A percentile compares a stretch with the other conserved stretches of the same genome.
Evolutionary conservation across 2,888 invertebrate species (phyloP).

Genomic region (Erebia palarica): DNA sequence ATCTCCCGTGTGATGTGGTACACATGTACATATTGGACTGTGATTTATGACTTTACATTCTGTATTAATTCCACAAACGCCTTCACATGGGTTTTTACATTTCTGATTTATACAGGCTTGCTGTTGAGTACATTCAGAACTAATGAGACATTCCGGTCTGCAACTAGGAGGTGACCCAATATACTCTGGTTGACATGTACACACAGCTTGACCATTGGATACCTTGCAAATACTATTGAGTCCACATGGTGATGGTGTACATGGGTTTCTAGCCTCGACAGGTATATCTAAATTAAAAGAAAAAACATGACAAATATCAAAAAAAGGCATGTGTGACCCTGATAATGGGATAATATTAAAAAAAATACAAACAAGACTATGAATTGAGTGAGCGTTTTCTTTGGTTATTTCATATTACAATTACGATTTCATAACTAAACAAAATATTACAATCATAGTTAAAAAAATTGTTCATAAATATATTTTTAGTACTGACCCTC

Average conservation of each 20-base stretch:
- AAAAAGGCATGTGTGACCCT: constrained; percentile 12
- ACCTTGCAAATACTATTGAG: constrained; percentile 88
- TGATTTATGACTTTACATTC: constrained; percentile 88
- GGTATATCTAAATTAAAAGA: constrained; percentile 52
- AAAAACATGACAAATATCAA: background rate
- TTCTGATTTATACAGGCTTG: constrained; percentile 86
- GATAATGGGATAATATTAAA: constrained; percentile 33
- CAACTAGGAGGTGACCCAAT: constrained; percentile 86
- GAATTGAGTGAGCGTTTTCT: background rate
- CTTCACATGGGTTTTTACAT: constrained; percentile 86
- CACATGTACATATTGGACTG: constrained; percentile 87
- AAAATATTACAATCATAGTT: background rate
- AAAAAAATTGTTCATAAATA: background rate
- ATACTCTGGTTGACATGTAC: constrained; percentile 86
- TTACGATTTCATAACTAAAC: too few relatives aligned
- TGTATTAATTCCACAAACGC: constrained; percentile 85
- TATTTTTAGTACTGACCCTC: constrained; percentile 53
- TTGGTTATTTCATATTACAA: too few relatives aligned
- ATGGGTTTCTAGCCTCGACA: constrained; percentile 80
- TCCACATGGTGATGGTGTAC: constrained; percentile 90
- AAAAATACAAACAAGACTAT: background rate
- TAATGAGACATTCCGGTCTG: constrained; percentile 85
- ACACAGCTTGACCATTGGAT: constrained; percentile 86
- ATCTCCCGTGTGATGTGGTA: constrained; percentile 84
- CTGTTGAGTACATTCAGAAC: constrained; percentile 85